phyloP scores from a whole-genome alignment of 2,797 vertebrate genomes.

The Lophotriccus pileatus region DNA sequence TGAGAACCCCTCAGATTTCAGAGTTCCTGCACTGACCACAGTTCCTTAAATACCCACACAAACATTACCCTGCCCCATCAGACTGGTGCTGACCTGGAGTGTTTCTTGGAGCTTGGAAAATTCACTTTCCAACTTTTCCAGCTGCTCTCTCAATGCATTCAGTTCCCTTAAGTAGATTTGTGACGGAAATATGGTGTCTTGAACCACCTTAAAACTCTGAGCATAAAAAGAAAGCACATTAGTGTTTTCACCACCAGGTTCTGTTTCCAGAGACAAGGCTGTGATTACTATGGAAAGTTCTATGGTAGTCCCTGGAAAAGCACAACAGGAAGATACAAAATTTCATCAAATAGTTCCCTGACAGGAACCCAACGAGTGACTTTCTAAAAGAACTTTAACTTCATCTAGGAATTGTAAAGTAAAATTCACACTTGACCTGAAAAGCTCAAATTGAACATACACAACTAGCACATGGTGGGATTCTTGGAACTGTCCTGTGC shows the following conservation, averaged over 20 bases:
- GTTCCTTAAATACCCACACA: background rate
- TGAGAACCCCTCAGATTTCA: background rate
- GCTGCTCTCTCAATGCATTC: slow-evolving; percentile 67
- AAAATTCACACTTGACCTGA: background rate
- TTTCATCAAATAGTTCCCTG: background rate
- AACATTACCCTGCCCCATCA: background rate
- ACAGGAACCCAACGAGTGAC: background rate
- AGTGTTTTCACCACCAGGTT: background rate
- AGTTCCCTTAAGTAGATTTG: slow-evolving; percentile 67
- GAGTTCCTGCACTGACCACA: background rate
- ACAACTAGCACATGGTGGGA: background rate
- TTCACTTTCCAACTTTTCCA: slow-evolving; percentile 78
- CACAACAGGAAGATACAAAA: background rate
- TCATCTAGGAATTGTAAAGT: background rate
- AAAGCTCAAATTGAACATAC: background rate
- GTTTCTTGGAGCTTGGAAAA: slow-evolving; percentile 69
- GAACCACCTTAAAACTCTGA: slow-evolving; percentile 70
- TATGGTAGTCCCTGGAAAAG: background rate
- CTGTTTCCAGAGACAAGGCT: background rate
- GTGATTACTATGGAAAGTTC: background rate
- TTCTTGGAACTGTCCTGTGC: background rate
- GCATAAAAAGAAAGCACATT: slow-evolving; percentile 26
- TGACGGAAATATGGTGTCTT: slow-evolving; percentile 72
- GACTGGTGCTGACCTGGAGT: slow-evolving; percentile 65
- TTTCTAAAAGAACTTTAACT: background rate